These are phyloP conservation scores for Phoenicopterus ruber DNA, from an alignment of 2,113 vertebrate genomes.

Conservation along the genomic window DNA sequence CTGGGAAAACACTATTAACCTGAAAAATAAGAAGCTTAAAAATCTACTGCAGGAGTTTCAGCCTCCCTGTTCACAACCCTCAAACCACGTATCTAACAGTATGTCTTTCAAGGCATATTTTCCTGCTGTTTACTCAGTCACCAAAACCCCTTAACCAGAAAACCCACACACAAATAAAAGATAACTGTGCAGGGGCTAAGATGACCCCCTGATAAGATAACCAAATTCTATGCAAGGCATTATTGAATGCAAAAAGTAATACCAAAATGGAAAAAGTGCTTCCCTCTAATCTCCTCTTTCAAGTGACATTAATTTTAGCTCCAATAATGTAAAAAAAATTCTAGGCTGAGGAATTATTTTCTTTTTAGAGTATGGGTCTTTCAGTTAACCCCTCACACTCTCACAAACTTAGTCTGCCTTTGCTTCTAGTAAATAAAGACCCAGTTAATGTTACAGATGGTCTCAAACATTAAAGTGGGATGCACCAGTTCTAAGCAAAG, in stretches of 20 bases:
- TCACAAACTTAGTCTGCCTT: background rate
- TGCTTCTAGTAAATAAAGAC: background rate
- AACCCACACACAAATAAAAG: background rate
- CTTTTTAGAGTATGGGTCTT: background rate
- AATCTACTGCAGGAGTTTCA: conserved; percentile 17
- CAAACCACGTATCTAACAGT: background rate
- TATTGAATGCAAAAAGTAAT: conserved; percentile 12
- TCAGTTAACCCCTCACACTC: background rate
- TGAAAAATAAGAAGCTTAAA: conserved; percentile 50
- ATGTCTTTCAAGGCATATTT: background rate
- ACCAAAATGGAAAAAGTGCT: background rate
- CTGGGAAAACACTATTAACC: conserved; percentile 25
- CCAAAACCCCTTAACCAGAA: background rate
- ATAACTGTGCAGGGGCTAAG: background rate
- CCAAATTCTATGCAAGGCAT: background rate
- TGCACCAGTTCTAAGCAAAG: background rate
- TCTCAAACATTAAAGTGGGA: background rate
- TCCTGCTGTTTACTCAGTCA: background rate
- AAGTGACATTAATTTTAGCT: conserved; percentile 41
- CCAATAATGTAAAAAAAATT: background rate
- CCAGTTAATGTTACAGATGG: background rate
- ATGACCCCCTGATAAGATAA: conserved; percentile 26
- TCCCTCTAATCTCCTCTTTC: conserved; percentile 25
- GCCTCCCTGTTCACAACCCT: background rate
- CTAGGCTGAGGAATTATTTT: background rate